Conservation (phyloP, 2,888 invertebrate genomes). For the Noctuana brunneofusca region DNA sequence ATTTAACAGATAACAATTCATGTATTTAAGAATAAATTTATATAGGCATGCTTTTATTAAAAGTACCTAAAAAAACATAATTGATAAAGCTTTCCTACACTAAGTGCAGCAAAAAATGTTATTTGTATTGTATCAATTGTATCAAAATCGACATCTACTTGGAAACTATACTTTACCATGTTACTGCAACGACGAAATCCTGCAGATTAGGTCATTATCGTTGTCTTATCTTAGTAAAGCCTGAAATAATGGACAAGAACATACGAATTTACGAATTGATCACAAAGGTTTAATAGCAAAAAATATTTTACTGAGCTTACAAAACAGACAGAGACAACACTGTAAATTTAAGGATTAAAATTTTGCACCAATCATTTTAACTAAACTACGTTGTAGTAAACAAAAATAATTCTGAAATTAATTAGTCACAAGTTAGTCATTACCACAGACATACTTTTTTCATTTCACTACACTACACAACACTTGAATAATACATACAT, state of each 20-base stretch:
- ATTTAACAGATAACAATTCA: conserved; percentile 7
- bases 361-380: conserved; percentile 38
- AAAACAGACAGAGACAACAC: conserved; percentile 8
- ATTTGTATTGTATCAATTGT: conserved; percentile 37
- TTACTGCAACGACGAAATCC: conserved; percentile 42
- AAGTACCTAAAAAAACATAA: too few relatives aligned
- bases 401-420: conserved; percentile 45
- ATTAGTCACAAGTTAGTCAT: conserved; percentile 45
- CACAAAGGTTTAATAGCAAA: conserved; percentile 48
- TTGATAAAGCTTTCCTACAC: neutral
- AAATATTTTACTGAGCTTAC: conserved; percentile 17
- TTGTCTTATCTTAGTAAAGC: conserved; percentile 59
- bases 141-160: neutral
- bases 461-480: too few relatives aligned
- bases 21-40: conserved; percentile 6
- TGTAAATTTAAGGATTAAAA: conserved; percentile 22
- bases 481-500: too few relatives aligned
- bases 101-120: conserved; percentile 8
- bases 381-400: conserved; percentile 43
- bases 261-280: conserved; percentile 50
- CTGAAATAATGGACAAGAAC: conserved; percentile 65
- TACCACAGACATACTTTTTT: conserved; percentile 45
- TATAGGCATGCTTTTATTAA: conserved; percentile 10
- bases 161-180: conserved; percentile 30
- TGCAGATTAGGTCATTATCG: conserved; percentile 71